Evolutionary conservation across 2,113 vertebrate species (phyloP).

Genomic region (Cisticola juncidis): DNA sequence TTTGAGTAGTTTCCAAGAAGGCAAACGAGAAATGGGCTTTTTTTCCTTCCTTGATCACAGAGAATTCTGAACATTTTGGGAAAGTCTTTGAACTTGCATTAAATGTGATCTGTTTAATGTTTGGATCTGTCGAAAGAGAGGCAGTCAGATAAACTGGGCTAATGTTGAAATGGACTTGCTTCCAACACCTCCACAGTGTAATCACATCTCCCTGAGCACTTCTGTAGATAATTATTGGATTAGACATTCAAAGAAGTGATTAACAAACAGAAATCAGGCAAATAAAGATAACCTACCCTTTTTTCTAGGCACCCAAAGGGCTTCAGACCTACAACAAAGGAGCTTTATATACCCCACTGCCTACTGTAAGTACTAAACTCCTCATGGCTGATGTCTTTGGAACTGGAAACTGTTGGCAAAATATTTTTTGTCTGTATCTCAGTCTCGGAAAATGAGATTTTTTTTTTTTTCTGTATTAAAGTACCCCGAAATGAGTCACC

Average conservation of each 20-base stretch:
- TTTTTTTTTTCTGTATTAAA: not conserved
- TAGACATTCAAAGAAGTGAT: constrained; percentile 1
- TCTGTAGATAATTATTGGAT: constrained; percentile 7
- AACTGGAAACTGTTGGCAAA: constrained; percentile 2
- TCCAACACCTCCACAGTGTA: constrained; percentile 14
- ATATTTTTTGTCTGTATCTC: not conserved
- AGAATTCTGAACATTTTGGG: constrained; percentile 27
- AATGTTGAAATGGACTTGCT: not conserved
- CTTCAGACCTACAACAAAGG: not conserved
- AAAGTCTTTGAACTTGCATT: constrained; percentile 71
- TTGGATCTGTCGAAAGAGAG: not conserved
- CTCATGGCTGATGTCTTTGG: not conserved
- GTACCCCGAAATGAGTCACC: constrained; percentile 3
- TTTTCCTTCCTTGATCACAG: not conserved
- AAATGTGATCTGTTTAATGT: constrained; percentile 65
- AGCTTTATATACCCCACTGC: not conserved
- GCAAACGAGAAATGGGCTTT: not conserved
- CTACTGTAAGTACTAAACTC: not conserved
- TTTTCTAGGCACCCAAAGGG: not conserved
- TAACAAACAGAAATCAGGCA: constrained; percentile 22
- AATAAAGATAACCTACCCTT: constrained; percentile 24
- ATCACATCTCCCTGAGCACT: not conserved
- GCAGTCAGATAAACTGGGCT: constrained; percentile 1
- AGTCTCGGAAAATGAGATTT: not conserved
- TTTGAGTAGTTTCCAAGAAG: constrained; percentile 49